phyloP scores from a whole-genome alignment of 2,888 invertebrate species.

The Conops quadrifasciatus region DNA sequence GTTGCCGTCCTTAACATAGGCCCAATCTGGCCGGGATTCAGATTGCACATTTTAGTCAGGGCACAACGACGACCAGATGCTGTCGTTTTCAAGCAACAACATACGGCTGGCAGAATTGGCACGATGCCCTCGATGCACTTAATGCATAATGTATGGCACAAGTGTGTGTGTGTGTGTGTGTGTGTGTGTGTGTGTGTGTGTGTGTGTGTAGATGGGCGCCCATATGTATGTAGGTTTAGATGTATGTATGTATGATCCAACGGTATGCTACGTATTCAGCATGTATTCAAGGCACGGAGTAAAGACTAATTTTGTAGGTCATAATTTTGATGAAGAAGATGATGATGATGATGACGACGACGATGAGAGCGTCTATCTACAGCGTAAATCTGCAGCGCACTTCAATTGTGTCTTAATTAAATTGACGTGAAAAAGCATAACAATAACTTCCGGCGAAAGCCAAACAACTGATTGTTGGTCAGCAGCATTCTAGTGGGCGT shows the following conservation, averaged over 20 bases:
- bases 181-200: neutral
- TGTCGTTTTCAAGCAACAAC: no score
- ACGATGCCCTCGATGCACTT: no score
- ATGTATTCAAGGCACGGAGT: no score
- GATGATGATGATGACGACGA: neutral
- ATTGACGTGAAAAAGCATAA: conserved; percentile 12
- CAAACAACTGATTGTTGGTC: no score
- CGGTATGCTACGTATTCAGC: neutral
- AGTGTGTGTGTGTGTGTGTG: neutral
- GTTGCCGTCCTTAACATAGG: no score
- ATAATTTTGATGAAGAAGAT: conserved; percentile 11
- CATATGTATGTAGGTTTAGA: neutral
- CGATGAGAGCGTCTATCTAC: no score
- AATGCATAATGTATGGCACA: neutral
- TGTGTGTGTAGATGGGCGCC: neutral
- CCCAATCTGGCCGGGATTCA: no score
- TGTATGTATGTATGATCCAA: neutral
- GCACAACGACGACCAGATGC: no score
- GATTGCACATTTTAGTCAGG: no score
- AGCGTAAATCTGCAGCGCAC: conserved; percentile 14
- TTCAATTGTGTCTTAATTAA: conserved; percentile 24
- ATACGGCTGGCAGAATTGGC: no score
- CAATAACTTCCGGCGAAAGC: conserved; percentile 9
- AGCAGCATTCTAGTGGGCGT: no score
- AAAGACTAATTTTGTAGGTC: no score